Conservation (phyloP, 2,888 invertebrate genomes). For the Opisthograptis luteolata region DNA sequence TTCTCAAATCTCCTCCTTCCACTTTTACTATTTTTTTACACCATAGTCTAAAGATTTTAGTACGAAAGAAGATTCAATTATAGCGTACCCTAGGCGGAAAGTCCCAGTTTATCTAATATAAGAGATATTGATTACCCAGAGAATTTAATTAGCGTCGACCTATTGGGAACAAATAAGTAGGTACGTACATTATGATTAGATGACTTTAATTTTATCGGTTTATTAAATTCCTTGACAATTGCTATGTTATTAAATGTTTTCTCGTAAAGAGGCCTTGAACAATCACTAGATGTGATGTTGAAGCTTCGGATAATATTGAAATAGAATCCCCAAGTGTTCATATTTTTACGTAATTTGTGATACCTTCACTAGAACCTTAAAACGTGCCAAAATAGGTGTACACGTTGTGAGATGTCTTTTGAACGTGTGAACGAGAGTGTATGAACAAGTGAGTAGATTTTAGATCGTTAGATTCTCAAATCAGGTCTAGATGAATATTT, state of each 20-base stretch:
- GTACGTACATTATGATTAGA: constrained; percentile 39
- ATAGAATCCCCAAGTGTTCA: constrained; percentile 39
- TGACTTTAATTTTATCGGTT: constrained; percentile 31
- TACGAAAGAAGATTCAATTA: constrained; percentile 24
- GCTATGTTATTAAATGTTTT: constrained; percentile 39
- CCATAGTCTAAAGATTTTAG: constrained; percentile 42
- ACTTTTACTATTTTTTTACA: constrained; percentile 36
- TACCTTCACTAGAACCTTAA: constrained; percentile 40
- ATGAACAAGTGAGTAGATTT: constrained; percentile 3
- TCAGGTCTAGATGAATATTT: constrained; percentile 5
- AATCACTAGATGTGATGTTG: constrained; percentile 16
- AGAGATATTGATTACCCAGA: constrained; percentile 49
- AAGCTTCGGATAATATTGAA: constrained; percentile 22
- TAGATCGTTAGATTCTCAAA: constrained; percentile 14
- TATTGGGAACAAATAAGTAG: constrained; percentile 67
- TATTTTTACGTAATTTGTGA: constrained; percentile 50
- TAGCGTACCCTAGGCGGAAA: constrained; percentile 26
- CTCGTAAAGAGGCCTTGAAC: constrained; percentile 13
- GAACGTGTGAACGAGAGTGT: constrained; percentile 1
- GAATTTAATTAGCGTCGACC: constrained; percentile 62
- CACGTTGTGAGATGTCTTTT: constrained; percentile 31
- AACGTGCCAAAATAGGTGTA: constrained; percentile 51
- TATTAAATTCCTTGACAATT: constrained; percentile 31
- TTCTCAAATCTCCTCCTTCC: constrained; percentile 23
- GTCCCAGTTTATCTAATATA: constrained; percentile 36